Evolutionary conservation across 2,113 vertebrate species (phyloP).

Genomic region (Etheostoma cragini): DNA sequence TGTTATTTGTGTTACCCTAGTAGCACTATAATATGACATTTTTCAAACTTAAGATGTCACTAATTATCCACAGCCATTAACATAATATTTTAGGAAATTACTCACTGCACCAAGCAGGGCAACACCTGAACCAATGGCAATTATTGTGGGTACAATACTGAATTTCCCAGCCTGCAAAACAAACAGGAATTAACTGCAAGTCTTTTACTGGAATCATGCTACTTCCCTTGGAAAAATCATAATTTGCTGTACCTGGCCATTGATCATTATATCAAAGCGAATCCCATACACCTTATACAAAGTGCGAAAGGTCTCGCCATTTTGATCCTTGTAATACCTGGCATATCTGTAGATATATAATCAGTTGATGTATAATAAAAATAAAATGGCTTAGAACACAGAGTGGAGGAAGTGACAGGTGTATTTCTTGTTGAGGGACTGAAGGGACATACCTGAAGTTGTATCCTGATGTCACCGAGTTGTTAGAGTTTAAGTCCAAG

Average conservation of each 20-base stretch:
- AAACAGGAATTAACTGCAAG: slow-evolving; percentile 28
- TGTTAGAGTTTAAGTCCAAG: slow-evolving; percentile 86
- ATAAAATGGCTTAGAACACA: not conserved
- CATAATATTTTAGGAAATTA: slow-evolving; percentile 56
- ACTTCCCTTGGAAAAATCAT: not conserved
- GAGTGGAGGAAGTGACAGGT: not conserved
- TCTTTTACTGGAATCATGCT: not conserved
- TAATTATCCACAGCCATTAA: not conserved
- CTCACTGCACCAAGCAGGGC: slow-evolving; percentile 94
- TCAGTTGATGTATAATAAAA: not conserved
- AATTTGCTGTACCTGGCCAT: slow-evolving; percentile 87
- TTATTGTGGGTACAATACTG: slow-evolving; percentile 92
- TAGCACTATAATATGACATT: not conserved
- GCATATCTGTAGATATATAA: slow-evolving; percentile 87
- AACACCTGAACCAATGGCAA: slow-evolving; percentile 93
- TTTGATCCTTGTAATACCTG: slow-evolving; percentile 88
- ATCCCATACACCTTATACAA: slow-evolving; percentile 95
- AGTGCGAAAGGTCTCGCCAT: slow-evolving; percentile 86
- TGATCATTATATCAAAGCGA: slow-evolving; percentile 96
- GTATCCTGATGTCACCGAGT: slow-evolving; percentile 90
- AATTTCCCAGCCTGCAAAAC: slow-evolving; percentile 94
- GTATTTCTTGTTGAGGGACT: not conserved
- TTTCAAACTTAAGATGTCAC: not conserved
- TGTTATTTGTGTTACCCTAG: not conserved
- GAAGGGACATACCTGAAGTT: slow-evolving; percentile 90